Base-by-base conservation (phyloP, 2,888 invertebrate genomes). In the Syrista parreyssii region DNA sequence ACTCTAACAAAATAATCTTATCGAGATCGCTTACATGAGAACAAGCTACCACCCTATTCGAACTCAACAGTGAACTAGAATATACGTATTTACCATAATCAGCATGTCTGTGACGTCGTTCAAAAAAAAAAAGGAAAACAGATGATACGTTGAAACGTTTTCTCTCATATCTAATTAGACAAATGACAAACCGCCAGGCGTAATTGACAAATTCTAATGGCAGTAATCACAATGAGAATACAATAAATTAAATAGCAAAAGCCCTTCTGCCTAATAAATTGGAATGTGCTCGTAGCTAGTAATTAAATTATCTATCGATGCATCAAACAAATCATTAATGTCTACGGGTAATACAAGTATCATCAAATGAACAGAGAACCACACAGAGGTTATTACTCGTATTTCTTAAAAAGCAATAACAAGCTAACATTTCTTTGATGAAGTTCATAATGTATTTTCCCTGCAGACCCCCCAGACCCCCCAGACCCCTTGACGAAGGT, bases 281-380 rank as follows among this genome's bases (percentile, higher is more conserved):
- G 73, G 81, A 87, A 82, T 82, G 80, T 81, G n/a, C n/a, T n/a
- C n/a, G n/a, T n/a, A 81, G 83, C 83, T 83, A 80, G 82, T 80
- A 81, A 84, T 85, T 84, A 80, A 84, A 85, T 85, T 81, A 84
- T 71, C 80, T 81, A 81, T 74, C 81, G 80, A 84, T 80, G 81
- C 81, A 55, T 55, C 23, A 9, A 6, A 40, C 6, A 23, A 23
- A 2, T 55, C 23, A 23, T 23, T 55, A 55, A 23, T 55, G 23
- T 6, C 55, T 55, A 9, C 55, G 6, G 23, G 2, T 55, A 55
- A 55, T 55, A 9, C 23, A 23, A 55, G 55, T 55, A 9, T 55
- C 55, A 23, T 55, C 23, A 55, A 55, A 23, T 23, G 23, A 23
- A 23, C 23, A 55, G 23, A 55, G 23, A 55, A 9, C 23, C 23